Percentiles rank a stretch among this genome's conserved stretches.
Conservation (phyloP, 2,797 vertebrate genomes). For the Melopsittacus undulatus region DNA sequence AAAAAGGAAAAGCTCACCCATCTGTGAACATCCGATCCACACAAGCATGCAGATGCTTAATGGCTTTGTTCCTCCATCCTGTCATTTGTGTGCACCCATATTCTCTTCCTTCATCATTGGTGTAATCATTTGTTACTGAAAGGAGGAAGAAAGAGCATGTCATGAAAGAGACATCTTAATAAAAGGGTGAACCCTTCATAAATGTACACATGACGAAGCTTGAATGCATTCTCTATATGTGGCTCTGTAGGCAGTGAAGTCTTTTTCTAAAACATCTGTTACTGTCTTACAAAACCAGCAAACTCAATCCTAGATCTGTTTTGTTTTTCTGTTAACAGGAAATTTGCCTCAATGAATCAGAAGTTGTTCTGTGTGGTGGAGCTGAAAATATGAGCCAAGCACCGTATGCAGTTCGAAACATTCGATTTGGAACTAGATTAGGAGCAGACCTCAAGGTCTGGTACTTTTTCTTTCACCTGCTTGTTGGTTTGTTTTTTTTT, state of each 20-base stretch:
- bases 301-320: not conserved
- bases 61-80: not conserved
- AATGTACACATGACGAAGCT: not conserved
- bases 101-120: not conserved
- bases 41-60: not conserved
- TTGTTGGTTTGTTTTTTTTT: not conserved
- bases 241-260: not conserved
- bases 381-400: conserved; percentile 96
- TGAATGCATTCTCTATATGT: fast-evolving
- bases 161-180: not conserved
- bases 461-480: not conserved
- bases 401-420: conserved; percentile 88
- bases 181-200: not conserved
- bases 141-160: not conserved
- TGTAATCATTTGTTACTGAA: not conserved
- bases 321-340: conserved; percentile 78
- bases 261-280: not conserved
- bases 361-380: conserved; percentile 92
- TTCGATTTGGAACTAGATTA: conserved; percentile 91
- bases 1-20: not conserved
- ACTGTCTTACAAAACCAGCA: not conserved
- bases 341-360: conserved; percentile 89
- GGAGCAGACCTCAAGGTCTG: conserved; percentile 86
- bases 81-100: not conserved
- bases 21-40: not conserved